A percentile compares a stretch with the other conserved stretches of the same genome.
These are phyloP conservation scores for Xiphophorus hellerii DNA, from an alignment of 2,113 vertebrate genomes.

Conservation along the genomic window DNA sequence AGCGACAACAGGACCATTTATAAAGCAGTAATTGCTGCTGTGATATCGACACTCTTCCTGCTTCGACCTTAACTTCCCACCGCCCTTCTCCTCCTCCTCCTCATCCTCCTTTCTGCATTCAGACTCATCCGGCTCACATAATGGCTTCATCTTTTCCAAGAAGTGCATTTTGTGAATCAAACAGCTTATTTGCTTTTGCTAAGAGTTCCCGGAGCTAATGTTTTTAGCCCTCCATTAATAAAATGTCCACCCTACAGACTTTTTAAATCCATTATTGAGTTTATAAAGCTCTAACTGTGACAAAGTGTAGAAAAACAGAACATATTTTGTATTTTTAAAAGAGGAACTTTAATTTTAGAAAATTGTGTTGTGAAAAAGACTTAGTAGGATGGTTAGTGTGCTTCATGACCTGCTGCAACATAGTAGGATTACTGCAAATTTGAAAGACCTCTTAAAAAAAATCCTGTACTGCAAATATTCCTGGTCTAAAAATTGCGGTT, in stretches of 20 bases:
- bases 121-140: slow-evolving; percentile 26
- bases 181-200: slow-evolving; percentile 47
- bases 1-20: slow-evolving; percentile 84
- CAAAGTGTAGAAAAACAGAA: not conserved
- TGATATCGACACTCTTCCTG: slow-evolving; percentile 86
- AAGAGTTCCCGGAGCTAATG: slow-evolving; percentile 11
- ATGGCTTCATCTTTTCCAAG: slow-evolving; percentile 39
- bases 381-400: not conserved
- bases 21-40: slow-evolving; percentile 88
- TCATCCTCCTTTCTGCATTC: slow-evolving; percentile 10
- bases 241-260: not conserved
- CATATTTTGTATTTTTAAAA: too few relatives aligned
- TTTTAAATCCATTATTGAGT: not conserved
- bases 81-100: slow-evolving; percentile 62
- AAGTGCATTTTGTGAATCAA: slow-evolving; percentile 55
- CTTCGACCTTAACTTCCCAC: slow-evolving; percentile 82
- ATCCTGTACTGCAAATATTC: not conserved
- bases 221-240: not conserved
- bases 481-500: not conserved
- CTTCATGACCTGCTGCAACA: too few relatives aligned
- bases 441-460: not conserved
- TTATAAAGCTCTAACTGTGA: not conserved
- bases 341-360: too few relatives aligned
- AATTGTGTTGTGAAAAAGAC: not conserved
- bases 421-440: not conserved